These are phyloP conservation scores for Cynopterus sphinx DNA, from an alignment of 2,797 vertebrate genomes.

Conservation along the genomic window DNA sequence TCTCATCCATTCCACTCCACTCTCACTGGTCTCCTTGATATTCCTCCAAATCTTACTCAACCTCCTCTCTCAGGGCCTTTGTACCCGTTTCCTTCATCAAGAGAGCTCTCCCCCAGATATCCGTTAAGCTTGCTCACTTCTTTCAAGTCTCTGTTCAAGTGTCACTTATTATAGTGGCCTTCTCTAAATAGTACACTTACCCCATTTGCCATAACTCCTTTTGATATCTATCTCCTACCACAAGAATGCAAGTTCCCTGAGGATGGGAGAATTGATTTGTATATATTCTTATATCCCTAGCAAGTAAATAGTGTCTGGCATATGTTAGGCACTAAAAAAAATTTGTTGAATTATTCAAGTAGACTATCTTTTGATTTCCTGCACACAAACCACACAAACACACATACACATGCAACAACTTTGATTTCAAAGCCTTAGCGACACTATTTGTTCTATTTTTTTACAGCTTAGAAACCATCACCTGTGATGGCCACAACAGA, in stretches of 20 bases:
- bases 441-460: slow-evolving; percentile 4
- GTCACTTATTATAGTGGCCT: not conserved
- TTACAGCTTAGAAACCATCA: slow-evolving; percentile 41
- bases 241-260: not conserved
- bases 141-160: slow-evolving; percentile 9
- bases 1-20: not conserved
- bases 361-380: slow-evolving; percentile 36
- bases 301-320: not conserved
- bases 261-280: not conserved
- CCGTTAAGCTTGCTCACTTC: not conserved
- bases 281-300: not conserved
- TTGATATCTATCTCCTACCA: not conserved
- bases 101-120: not conserved
- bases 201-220: not conserved
- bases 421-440: slow-evolving; percentile 34
- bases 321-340: not conserved
- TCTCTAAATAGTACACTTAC: not conserved
- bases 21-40: not conserved
- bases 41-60: not conserved
- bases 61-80: not conserved
- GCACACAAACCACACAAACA: not conserved
- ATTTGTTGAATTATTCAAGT: not conserved
- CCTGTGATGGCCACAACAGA: slow-evolving; percentile 40
- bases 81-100: not conserved
- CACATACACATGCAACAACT: not conserved